These are phyloP conservation scores for Austrolebias charrua DNA, from an alignment of 2,797 vertebrate species.

Conservation along the genomic window DNA sequence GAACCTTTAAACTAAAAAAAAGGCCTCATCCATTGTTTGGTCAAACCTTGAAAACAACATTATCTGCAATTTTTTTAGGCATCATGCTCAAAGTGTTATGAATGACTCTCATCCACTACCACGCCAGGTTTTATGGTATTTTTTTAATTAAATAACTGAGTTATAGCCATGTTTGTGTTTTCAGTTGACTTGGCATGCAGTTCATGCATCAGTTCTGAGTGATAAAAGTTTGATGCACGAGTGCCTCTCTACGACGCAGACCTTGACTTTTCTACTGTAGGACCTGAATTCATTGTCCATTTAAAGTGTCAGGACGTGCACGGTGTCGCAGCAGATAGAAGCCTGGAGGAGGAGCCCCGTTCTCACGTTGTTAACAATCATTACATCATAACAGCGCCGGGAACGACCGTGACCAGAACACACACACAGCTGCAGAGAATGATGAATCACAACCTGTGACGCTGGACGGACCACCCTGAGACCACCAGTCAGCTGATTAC, in stretches of 20 bases:
- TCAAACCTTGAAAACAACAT: no score
- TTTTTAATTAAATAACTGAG: no score
- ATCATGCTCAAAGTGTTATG: no score
- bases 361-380: constrained; percentile 51
- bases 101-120: no score
- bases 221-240: constrained; percentile 35
- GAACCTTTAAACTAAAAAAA: background rate
- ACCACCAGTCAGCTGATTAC: background rate
- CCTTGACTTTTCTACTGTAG: constrained; percentile 63
- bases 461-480: constrained; percentile 47
- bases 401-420: constrained; percentile 41
- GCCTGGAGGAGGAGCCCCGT: constrained; percentile 28
- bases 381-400: constrained; percentile 59
- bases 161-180: no score
- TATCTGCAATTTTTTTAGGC: no score
- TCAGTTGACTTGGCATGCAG: background rate
- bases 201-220: constrained; percentile 10
- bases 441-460: constrained; percentile 43
- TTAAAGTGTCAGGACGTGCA: constrained; percentile 42
- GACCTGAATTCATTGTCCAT: constrained; percentile 63
- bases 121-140: no score
- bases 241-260: constrained; percentile 34
- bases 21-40: no score
- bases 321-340: constrained; percentile 26
- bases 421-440: constrained; percentile 29